A percentile compares a stretch with the other conserved stretches of the same genome.
phyloP scores from a whole-genome alignment of 1,140 invertebrate genomes.

The Cydia strobilella region DNA sequence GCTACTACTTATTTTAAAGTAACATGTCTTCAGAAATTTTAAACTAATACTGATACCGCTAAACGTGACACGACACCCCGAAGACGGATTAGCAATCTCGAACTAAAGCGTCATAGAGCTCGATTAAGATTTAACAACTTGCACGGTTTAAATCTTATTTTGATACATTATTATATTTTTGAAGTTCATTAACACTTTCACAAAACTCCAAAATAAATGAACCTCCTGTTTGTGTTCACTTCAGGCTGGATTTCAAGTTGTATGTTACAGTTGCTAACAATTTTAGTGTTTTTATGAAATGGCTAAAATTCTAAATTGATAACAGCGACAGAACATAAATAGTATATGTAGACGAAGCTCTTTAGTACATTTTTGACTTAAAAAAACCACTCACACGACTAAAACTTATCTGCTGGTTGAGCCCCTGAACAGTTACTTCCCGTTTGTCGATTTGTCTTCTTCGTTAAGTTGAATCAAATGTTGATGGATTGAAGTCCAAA shows the following conservation, averaged over 20 bases:
- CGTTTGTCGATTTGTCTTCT: too few species aligned
- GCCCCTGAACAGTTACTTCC: too few species aligned
- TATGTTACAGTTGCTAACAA: background rate
- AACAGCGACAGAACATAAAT: too few species aligned
- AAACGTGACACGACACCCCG: background rate
- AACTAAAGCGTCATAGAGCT: background rate
- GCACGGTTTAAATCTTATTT: too few species aligned
- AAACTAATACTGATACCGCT: background rate
- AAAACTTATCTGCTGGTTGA: too few species aligned
- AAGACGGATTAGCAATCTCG: background rate
- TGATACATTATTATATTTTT: background rate
- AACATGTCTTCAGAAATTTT: background rate
- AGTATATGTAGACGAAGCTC: too few species aligned
- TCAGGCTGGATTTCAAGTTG: background rate
- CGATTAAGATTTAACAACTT: too few species aligned
- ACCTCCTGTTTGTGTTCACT: background rate
- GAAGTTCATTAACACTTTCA: constrained; percentile 20
- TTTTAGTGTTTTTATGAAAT: background rate
- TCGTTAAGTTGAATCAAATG: too few species aligned
- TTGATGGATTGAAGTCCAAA: too few species aligned
- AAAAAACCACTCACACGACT: too few species aligned
- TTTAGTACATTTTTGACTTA: too few species aligned
- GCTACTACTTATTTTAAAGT: too few species aligned
- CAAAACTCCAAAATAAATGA: constrained; percentile 2
- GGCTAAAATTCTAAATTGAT: background rate